phyloP scores from a whole-genome alignment of 1,140 invertebrate species.

The Antheraea pernyi region DNA sequence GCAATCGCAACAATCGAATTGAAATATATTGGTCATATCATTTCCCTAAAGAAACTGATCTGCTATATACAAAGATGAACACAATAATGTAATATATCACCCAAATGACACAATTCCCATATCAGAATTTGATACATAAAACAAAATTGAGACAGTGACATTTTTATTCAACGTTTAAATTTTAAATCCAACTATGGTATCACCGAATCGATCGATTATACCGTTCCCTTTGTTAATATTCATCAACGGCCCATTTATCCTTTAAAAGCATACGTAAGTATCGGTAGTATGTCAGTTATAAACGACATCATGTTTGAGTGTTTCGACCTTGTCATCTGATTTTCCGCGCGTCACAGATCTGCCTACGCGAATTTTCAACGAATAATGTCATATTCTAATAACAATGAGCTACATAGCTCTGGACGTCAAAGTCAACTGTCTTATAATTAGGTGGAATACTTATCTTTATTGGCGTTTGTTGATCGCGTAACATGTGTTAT shows the following conservation, averaged over 20 bases:
- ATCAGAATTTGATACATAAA: conserved; percentile 3
- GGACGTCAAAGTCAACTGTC: conserved; percentile 16
- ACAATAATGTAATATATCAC: conserved; percentile 1
- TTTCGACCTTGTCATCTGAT: conserved; percentile 26
- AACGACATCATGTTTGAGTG: conserved; percentile 16
- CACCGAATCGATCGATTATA: neutral
- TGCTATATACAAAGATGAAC: neutral
- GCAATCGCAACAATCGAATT: neutral
- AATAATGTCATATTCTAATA: conserved; percentile 30
- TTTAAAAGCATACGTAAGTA: conserved; percentile 13
- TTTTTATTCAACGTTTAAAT: neutral
- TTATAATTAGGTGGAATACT: conserved; percentile 12
- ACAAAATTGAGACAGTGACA: neutral
- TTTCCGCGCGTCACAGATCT: conserved; percentile 27
- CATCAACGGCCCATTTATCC: conserved; percentile 11
- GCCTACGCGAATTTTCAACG: conserved; percentile 29
- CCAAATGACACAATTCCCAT: neutral
- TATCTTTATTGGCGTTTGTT: neutral
- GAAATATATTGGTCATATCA: neutral
- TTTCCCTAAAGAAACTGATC: neutral
- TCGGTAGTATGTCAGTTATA: neutral
- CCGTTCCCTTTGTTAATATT: neutral
- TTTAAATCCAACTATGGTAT: neutral
- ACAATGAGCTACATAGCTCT: conserved; percentile 28
- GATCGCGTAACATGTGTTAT: neutral